These are phyloP conservation scores for Todiramphus chloris DNA, from an alignment of 2,113 vertebrate species.

Conservation along the genomic window DNA sequence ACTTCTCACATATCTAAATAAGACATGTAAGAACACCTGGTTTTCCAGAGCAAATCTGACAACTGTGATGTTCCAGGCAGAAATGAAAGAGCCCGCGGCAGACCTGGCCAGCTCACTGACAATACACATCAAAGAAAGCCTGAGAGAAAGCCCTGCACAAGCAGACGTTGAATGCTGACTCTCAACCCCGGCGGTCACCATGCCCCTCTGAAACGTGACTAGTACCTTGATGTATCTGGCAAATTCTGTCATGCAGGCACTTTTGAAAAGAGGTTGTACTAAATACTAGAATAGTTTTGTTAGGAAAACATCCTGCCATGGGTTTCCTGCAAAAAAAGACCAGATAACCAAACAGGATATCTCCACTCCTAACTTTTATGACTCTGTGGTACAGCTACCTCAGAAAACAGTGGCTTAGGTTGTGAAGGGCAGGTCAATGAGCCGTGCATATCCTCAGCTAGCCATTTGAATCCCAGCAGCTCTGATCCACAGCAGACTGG, in stretches of 20 bases:
- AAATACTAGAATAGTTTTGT: slow-evolving; percentile 23
- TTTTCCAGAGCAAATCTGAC: slow-evolving; percentile 6
- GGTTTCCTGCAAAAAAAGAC: slow-evolving; percentile 2
- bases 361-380: slow-evolving; percentile 25
- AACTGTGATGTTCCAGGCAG: background rate
- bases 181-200: accelerated
- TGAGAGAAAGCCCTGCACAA: background rate
- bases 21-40: background rate
- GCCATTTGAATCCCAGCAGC: background rate
- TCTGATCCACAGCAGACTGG: background rate
- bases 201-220: slow-evolving; percentile 7
- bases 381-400: background rate
- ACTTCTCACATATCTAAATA: background rate
- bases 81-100: background rate
- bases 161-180: background rate
- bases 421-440: background rate
- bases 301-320: slow-evolving; percentile 63
- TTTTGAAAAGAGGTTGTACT: slow-evolving; percentile 29
- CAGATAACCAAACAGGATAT: slow-evolving; percentile 49
- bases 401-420: background rate
- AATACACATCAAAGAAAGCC: background rate
- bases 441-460: background rate
- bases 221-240: slow-evolving; percentile 18
- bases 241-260: slow-evolving; percentile 35
- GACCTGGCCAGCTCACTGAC: background rate